A percentile compares a stretch with the other conserved stretches of the same genome.
Evolutionary conservation across 2,113 vertebrate species (phyloP).

Genomic region (Chinchilla lanigera): DNA sequence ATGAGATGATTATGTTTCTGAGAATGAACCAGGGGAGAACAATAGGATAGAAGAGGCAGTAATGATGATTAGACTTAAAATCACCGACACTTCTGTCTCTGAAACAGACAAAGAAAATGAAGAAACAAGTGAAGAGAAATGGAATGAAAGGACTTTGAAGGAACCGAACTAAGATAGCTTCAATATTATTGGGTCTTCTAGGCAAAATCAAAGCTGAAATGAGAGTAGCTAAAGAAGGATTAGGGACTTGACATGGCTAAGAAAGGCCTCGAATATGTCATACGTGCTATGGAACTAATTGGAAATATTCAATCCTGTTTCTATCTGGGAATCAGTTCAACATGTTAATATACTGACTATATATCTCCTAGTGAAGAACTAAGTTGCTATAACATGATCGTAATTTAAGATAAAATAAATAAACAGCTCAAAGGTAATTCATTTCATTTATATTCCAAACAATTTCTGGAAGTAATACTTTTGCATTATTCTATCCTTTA

Average conservation of each 20-base stretch:
- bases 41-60: neutral
- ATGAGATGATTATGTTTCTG: neutral
- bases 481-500: constrained; percentile 70
- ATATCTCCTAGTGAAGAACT: neutral
- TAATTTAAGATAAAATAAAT: constrained; percentile 75
- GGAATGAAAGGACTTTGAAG: neutral
- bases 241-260: neutral
- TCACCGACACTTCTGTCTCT: neutral
- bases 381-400: constrained; percentile 28
- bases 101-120: neutral
- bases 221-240: neutral
- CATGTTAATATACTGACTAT: neutral
- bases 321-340: neutral
- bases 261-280: neutral
- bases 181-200: neutral
- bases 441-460: constrained; percentile 74
- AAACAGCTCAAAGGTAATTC: constrained; percentile 72
- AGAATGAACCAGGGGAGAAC: neutral
- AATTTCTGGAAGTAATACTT: constrained; percentile 70
- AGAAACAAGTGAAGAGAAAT: neutral
- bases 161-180: neutral
- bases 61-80: neutral
- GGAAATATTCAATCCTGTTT: neutral
- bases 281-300: neutral
- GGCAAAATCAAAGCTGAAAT: neutral